Evolutionary conservation across 2,797 vertebrate species (phyloP), one percentile per base, ranked within the genome.

Genomic region (Megaceryle alcyon): DNA sequence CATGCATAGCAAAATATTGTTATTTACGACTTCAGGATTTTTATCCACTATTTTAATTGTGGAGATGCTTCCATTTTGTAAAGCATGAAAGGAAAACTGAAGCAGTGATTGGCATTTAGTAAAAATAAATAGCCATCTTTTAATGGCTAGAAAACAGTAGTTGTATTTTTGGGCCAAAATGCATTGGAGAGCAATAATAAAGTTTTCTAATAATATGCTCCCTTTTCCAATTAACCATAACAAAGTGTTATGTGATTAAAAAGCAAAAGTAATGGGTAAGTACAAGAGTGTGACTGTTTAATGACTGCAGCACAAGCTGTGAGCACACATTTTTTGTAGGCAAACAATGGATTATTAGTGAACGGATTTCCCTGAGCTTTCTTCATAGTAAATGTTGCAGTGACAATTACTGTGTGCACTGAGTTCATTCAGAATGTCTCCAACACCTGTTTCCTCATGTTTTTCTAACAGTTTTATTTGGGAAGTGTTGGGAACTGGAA

Each of bases 371-470:
- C 97, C 97, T 49, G 16, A 64, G 88, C 83, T 97, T 98, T 97
- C 98, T 97, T 97, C 83, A 79, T 97, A 97, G 98, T 98, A 97
- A 97, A 96, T 80, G 97, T 97, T 96, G 92, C 35, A 86, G 41
- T 83, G 97, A 96, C 82, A 94, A 97, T 97, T 96, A 88, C 75
- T 90, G 39, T 65, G 53, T 66, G 59, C 39, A 22, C 92, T 89
- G 95, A 98, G 98, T 97, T 90, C 94, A 96, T 98, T 98, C 98
- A 97, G 97, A 98, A 94, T 96, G 96, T 96, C 77, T 96, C 73
- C 89, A 95, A 96, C 98, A 98, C 98, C 98, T 99, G 98, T 97
- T 98, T 98, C 97, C 98, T 97, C 97, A 97, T 95, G 87, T 94
- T 97, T 97, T 93, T 54, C 77, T 82, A 94, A 51, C 81, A 90